Percentiles rank a stretch among this genome's conserved stretches.
Conservation (phyloP, 2,797 vertebrate genomes). For the Pempheris klunzingeri region DNA sequence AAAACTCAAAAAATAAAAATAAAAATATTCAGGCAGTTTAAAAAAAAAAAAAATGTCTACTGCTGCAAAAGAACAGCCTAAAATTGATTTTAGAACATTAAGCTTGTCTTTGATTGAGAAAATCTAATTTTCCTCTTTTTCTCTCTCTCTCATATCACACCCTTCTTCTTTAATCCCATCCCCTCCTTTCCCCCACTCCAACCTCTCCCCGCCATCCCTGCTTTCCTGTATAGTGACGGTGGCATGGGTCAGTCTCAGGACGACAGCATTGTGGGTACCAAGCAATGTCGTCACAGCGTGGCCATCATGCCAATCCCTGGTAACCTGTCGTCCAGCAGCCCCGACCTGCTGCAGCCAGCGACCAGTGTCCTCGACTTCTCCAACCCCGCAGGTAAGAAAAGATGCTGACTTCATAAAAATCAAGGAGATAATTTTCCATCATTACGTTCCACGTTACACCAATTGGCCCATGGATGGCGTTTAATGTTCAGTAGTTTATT, state of each 20-base stretch:
- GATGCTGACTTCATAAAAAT: not conserved
- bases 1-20: constrained; percentile 18
- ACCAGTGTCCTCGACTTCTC: constrained; percentile 94
- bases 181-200: not conserved
- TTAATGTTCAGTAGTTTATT: not conserved
- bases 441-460: not conserved
- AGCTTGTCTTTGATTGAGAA: not conserved
- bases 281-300: constrained; percentile 95
- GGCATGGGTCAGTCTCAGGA: constrained; percentile 95
- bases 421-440: not conserved
- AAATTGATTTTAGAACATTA: not conserved
- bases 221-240: constrained; percentile 86
- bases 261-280: constrained; percentile 97
- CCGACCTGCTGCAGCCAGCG: constrained; percentile 94
- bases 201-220: not conserved
- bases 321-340: constrained; percentile 95
- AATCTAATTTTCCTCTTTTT: constrained; percentile 8
- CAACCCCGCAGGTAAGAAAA: constrained; percentile 83
- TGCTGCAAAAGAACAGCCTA: constrained; percentile 34
- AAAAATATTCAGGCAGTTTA: not conserved
- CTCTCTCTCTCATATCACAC: not conserved
- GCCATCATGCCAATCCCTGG: constrained; percentile 97
- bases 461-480: too few species aligned
- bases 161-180: not conserved
- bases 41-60: constrained; percentile 10